Conservation (phyloP, 2,113 vertebrate genomes). For the Nyctibius bracteatus region DNA sequence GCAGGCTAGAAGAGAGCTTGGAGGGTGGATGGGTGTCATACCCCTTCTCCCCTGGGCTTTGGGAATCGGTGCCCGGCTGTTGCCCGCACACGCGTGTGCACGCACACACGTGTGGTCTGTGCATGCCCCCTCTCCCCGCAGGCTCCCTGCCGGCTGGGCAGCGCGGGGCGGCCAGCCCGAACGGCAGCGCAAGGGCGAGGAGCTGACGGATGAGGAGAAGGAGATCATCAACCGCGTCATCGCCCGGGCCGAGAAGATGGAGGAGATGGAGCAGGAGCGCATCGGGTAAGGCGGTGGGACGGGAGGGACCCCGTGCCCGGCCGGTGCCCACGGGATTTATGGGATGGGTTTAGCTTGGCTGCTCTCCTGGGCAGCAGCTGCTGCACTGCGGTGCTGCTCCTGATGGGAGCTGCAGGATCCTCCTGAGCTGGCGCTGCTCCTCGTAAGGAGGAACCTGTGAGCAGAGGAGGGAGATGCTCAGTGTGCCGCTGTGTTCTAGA, state of each 20-base stretch:
- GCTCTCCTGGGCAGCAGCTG: neutral
- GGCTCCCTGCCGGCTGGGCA: conserved; percentile 69
- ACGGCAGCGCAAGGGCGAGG: conserved; percentile 72
- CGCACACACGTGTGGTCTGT: accelerated
- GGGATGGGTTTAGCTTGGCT: neutral
- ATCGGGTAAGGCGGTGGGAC: conserved; percentile 78
- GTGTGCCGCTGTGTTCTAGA: neutral
- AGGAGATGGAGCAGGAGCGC: conserved; percentile 88
- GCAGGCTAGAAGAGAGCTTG: neutral
- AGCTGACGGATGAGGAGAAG: conserved; percentile 95
- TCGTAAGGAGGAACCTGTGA: neutral
- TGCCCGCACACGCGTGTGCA: accelerated
- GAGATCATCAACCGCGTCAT: conserved; percentile 94
- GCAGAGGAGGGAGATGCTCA: neutral
- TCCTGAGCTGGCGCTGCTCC: neutral
- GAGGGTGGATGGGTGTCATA: accelerated
- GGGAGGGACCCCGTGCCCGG: neutral
- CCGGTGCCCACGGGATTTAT: accelerated
- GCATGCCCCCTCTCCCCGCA: neutral
- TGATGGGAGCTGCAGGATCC: neutral
- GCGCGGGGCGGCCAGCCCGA: conserved; percentile 55
- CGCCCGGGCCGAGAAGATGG: conserved; percentile 89
- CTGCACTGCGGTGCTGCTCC: conserved; percentile 51
- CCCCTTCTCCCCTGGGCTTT: neutral
- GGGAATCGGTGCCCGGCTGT: accelerated